These are phyloP conservation scores for Steinernema carpocapsae DNA, from an alignment of 2,888 invertebrate genomes.

Conservation along the genomic window DNA sequence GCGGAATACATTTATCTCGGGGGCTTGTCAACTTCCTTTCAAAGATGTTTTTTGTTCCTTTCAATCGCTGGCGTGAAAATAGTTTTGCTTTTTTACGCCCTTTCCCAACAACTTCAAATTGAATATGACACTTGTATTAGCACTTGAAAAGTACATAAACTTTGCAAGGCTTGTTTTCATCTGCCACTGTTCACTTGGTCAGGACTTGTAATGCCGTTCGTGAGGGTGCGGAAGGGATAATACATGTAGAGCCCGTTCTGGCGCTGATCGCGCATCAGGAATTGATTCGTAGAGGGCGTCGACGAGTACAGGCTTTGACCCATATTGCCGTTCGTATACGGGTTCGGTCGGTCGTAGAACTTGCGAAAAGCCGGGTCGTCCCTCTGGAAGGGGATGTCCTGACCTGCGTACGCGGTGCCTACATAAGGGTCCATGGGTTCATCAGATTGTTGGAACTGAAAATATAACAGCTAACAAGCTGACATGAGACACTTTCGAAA, in stretches of 20 bases:
- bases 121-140: too few relatives aligned
- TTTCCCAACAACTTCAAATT: not conserved
- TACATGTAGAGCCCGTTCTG: constrained; percentile 21
- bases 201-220: not conserved
- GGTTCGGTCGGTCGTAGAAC: constrained; percentile 24
- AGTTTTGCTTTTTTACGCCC: not conserved
- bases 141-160: not conserved
- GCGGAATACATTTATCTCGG: not conserved
- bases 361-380: constrained; percentile 2
- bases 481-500: not conserved
- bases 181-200: not conserved
- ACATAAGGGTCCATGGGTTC: constrained; percentile 25
- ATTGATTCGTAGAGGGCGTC: not conserved
- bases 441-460: constrained; percentile 17
- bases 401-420: constrained; percentile 7
- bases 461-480: too few relatives aligned
- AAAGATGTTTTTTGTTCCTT: not conserved
- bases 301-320: not conserved
- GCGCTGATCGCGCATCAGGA: constrained; percentile 1
- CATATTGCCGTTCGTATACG: not conserved
- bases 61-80: not conserved
- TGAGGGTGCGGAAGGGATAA: constrained; percentile 8
- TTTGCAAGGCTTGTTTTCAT: not conserved
- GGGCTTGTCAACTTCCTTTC: not conserved
- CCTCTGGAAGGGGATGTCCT: constrained; percentile 13